These are phyloP conservation scores for Drosophila athabasca DNA, from an alignment of 1,140 invertebrate species.

Conservation along the genomic window DNA sequence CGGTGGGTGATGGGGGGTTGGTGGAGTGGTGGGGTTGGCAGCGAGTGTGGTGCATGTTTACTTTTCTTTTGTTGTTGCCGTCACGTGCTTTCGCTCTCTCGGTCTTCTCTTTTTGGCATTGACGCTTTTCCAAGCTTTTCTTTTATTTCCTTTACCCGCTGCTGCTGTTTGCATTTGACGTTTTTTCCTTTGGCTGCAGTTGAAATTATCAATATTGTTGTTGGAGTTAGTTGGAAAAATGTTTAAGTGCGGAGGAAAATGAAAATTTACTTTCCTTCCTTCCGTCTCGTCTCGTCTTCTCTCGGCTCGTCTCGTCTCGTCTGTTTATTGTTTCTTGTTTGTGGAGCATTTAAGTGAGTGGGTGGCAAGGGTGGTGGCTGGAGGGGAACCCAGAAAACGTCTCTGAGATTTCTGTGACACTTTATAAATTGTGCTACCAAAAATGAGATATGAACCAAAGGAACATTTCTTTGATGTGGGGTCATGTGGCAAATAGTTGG, in stretches of 20 bases:
- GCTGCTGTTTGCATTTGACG: conserved; percentile 60
- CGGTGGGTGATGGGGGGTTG: neutral
- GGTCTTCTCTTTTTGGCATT: conserved; percentile 38
- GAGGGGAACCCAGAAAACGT: conserved; percentile 6
- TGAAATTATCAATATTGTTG: conserved; percentile 64
- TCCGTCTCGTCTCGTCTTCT: neutral
- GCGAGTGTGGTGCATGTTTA: conserved; percentile 60
- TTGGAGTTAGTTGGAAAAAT: conserved; percentile 54
- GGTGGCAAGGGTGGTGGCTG: neutral
- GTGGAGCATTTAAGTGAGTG: conserved; percentile 17
- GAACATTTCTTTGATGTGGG: conserved; percentile 22
- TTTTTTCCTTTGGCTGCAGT: conserved; percentile 56
- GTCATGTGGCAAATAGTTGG: neutral
- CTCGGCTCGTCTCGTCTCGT: neutral
- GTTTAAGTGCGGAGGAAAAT: conserved; percentile 46
- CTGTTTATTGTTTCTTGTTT: conserved; percentile 11
- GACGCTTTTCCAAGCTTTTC: conserved; percentile 47
- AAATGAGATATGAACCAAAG: neutral
- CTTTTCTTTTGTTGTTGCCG: conserved; percentile 50
- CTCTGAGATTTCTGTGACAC: conserved; percentile 11
- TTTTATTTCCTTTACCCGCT: conserved; percentile 13
- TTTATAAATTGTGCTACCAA: conserved; percentile 23
- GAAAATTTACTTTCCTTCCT: conserved; percentile 15
- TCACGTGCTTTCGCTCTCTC: conserved; percentile 50
- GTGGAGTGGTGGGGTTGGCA: neutral